Evolutionary conservation across 1,140 invertebrate species (phyloP), one percentile per base, ranked within the genome.

Genomic region (Agrypnia vestita): DNA sequence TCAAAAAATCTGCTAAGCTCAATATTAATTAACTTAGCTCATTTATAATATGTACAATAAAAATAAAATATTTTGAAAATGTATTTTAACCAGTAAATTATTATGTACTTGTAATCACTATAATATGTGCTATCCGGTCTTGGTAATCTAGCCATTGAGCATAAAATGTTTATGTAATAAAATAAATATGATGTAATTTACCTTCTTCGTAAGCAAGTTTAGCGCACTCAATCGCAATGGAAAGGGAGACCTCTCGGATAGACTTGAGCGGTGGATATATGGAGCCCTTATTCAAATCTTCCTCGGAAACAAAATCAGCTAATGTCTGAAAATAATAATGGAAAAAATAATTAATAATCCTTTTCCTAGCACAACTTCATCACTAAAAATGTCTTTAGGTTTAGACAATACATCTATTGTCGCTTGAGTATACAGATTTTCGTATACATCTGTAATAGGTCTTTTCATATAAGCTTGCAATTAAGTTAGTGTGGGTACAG

Each of bases 231-330:
- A 92, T 91, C 7, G 98, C 98, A 83, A 99, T 98, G 82, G 93
- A 91, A 1, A 97, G 84, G 0, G 98, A 99, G 69, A 97, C 96
- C 62, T 96, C 93, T 80, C 94, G 92, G 84, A 99, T 98, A 15
- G 94, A 92, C n/a, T 91, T 89, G 10, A 99, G 90, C 0, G 97
- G 97, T 13, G 99, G 99, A 86, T 99, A 99, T 25, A 99, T 91
- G 81, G 96, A 95, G n/a, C 98, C 98, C 76, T 92, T 92, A 0
- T 91, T 91, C 51, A 99, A 90, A 88, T 99, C 95, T 8, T 92
- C 91, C 69, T 96, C 91, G 8, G 93, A 94, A 0, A 99, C 97
- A 77, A 96, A 90, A n/a, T 95, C 91, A 9, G 97, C 93, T 12
- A 99, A 88, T 35, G 94, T 92, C 91, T 96, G 86, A 19, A 89